Evolutionary conservation across 2,888 invertebrate genomes (phyloP).

Genomic region (Dasypolia templi): DNA sequence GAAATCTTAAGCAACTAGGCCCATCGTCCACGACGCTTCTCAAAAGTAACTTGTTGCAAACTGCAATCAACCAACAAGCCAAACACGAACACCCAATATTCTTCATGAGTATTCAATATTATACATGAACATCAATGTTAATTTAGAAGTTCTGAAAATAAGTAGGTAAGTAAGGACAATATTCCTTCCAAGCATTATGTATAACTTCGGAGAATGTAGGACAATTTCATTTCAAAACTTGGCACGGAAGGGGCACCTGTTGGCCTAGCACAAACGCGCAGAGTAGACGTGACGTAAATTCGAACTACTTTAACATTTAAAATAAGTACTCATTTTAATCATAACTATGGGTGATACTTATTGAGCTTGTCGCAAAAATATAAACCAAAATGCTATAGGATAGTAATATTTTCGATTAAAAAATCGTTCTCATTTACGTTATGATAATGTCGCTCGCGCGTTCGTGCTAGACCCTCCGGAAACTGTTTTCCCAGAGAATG

Average conservation of each 20-base stretch:
- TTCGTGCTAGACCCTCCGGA: neutral
- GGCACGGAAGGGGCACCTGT: neutral
- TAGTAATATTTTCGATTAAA: neutral
- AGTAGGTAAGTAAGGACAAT: neutral
- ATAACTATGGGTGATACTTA: neutral
- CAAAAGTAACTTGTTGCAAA: neutral
- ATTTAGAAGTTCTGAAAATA: conserved; percentile 5
- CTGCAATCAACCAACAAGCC: too few species aligned
- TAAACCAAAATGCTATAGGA: neutral
- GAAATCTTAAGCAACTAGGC: neutral
- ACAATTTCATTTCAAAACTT: conserved; percentile 43
- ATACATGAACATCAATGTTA: neutral
- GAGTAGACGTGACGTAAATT: too few species aligned
- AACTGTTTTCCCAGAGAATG: neutral
- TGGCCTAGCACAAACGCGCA: neutral
- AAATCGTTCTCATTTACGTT: neutral
- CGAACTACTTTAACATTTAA: neutral
- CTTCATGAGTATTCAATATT: neutral
- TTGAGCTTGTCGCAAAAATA: neutral
- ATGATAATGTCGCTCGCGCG: neutral
- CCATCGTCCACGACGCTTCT: neutral
- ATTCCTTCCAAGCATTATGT: neutral
- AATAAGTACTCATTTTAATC: neutral
- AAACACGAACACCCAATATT: too few species aligned
- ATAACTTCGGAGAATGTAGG: conserved; percentile 24